These are phyloP conservation scores for Tauraco erythrolophus DNA, from an alignment of 2,113 vertebrate genomes.

Conservation along the genomic window DNA sequence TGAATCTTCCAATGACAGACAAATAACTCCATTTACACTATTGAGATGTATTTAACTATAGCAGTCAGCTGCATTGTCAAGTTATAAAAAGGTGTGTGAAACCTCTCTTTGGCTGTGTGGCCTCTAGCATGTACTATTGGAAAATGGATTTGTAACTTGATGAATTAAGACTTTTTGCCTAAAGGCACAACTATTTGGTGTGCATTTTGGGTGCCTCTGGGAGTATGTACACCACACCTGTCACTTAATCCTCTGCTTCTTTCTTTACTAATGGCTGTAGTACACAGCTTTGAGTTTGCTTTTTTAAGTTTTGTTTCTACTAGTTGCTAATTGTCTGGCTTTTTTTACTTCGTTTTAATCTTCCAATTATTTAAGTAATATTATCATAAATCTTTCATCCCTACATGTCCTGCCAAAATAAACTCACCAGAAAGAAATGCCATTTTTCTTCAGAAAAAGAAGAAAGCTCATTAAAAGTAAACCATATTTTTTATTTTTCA, in stretches of 20 bases:
- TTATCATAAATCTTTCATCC: background rate
- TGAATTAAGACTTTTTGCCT: slow-evolving; percentile 51
- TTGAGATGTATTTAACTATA: background rate
- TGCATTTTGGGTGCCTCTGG: background rate
- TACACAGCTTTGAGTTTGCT: background rate
- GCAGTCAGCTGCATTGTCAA: background rate
- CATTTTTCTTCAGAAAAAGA: background rate
- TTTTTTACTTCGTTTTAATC: background rate
- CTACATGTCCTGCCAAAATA: background rate
- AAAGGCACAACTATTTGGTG: background rate
- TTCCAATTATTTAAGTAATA: background rate
- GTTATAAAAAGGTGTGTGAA: background rate
- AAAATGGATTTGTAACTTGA: slow-evolving; percentile 18
- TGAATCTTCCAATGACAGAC: background rate
- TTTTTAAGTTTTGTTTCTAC: background rate
- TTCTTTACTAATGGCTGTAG: background rate
- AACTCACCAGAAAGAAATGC: background rate
- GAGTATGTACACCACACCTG: background rate
- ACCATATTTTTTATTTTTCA: rapidly evolving
- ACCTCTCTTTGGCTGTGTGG: background rate
- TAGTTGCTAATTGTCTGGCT: background rate
- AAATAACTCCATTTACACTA: background rate
- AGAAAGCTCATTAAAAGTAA: background rate
- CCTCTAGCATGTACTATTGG: background rate
- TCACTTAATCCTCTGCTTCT: background rate